Evolutionary conservation across 2,113 vertebrate genomes (phyloP).

Genomic region (Phocoena phocoena): DNA sequence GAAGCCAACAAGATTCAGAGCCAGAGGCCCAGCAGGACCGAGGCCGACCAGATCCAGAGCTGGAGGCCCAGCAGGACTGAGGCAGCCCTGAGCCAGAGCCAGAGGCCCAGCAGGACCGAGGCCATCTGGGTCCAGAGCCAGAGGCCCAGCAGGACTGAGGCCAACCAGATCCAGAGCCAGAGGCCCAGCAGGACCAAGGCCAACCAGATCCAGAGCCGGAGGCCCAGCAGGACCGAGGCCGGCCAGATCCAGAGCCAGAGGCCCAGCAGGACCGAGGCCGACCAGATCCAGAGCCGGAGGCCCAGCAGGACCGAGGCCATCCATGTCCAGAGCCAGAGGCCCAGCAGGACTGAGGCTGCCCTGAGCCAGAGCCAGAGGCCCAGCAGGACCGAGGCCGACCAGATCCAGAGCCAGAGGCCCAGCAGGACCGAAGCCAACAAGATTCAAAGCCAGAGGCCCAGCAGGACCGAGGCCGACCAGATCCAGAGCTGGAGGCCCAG

Average conservation of each 20-base stretch:
- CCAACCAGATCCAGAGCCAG: too few relatives aligned
- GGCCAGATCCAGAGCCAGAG: accelerated
- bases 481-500: accelerated
- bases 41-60: background rate
- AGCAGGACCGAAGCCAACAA: too few relatives aligned
- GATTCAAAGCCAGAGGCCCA: background rate
- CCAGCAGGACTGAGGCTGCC: accelerated
- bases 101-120: background rate
- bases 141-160: background rate
- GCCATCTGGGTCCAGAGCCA: accelerated
- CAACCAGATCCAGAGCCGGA: accelerated
- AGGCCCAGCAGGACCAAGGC: background rate
- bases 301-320: background rate
- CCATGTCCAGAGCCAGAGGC: too few relatives aligned
- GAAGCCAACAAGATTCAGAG: accelerated
- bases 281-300: background rate
- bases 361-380: background rate
- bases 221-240: accelerated
- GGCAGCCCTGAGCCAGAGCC: accelerated
- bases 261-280: background rate
- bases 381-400: background rate
- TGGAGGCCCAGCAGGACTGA: accelerated
- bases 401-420: accelerated
- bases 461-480: accelerated
- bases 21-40: background rate